phyloP scores from a whole-genome alignment of 2,113 vertebrate genomes.

The Cranoglanis bouderius region DNA sequence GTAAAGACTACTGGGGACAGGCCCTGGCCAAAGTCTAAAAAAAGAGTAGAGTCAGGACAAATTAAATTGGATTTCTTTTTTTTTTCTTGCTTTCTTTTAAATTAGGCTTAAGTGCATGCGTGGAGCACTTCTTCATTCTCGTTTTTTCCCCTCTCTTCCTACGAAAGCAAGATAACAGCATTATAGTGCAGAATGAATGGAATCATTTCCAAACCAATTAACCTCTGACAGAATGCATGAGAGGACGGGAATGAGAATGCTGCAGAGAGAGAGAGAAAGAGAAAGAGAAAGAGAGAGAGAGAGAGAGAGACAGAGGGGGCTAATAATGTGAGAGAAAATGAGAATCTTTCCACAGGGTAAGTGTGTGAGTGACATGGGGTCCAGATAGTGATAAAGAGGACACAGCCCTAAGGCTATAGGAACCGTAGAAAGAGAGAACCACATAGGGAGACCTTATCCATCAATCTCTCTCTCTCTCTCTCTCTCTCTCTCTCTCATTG shows the following conservation, averaged over 20 bases:
- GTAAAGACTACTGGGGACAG: conserved; percentile 76
- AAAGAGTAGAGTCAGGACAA: conserved; percentile 69
- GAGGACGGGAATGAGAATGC: conserved; percentile 74
- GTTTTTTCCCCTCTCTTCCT: conserved; percentile 23
- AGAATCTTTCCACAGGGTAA: conserved; percentile 42
- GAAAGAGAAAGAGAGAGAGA: conserved; percentile 6
- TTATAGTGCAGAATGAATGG: conserved; percentile 80
- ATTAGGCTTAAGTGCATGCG: conserved; percentile 77
- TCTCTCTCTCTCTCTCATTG: conserved; percentile 62
- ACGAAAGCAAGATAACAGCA: conserved; percentile 83
- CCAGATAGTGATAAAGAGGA: conserved; percentile 46
- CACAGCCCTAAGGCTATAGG: conserved; percentile 38
- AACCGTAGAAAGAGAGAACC: background rate
- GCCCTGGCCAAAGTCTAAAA: conserved; percentile 62
- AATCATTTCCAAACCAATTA: conserved; percentile 87
- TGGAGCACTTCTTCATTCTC: conserved; percentile 70
- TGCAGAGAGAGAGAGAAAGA: conserved; percentile 32
- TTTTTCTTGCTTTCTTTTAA: conserved; percentile 72
- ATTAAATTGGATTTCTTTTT: conserved; percentile 75
- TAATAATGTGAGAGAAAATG: conserved; percentile 39
- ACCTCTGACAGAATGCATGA: conserved; percentile 81
- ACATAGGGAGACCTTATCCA: conserved; percentile 13
- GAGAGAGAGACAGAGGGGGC: conserved; percentile 30
- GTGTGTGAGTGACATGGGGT: conserved; percentile 36
- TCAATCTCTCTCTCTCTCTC: conserved; percentile 42